These are phyloP conservation scores for Adoxophyes honmai DNA, from an alignment of 1,140 invertebrate genomes.

Conservation along the genomic window DNA sequence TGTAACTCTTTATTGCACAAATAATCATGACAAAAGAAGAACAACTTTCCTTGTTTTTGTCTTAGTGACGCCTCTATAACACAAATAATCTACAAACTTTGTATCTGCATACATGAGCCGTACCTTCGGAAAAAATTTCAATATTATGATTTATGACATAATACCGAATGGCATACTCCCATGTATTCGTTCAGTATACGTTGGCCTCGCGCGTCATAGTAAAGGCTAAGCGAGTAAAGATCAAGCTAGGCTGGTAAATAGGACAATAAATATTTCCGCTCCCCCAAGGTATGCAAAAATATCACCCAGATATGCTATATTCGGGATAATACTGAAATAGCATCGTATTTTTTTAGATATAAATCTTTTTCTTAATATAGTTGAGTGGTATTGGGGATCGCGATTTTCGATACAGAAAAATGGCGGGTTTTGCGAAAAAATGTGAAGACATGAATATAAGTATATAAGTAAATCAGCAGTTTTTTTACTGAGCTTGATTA, in stretches of 20 bases:
- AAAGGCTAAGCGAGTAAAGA: background rate
- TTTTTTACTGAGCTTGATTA: no score
- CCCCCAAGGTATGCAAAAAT: slow-evolving; percentile 55
- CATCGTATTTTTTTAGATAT: slow-evolving; percentile 41
- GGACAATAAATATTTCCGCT: slow-evolving; percentile 35
- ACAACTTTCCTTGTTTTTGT: no score
- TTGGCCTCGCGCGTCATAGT: background rate
- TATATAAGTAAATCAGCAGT: no score
- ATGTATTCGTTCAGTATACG: slow-evolving; percentile 17
- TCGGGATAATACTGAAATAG: slow-evolving; percentile 35
- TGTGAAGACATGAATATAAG: no score
- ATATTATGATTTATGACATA: slow-evolving; percentile 56
- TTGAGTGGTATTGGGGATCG: slow-evolving; percentile 34
- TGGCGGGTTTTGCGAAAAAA: no score
- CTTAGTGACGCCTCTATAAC: slow-evolving; percentile 4
- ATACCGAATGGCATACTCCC: slow-evolving; percentile 29
- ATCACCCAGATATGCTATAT: slow-evolving; percentile 34
- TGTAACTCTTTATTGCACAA: no score
- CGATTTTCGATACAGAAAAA: slow-evolving; percentile 24
- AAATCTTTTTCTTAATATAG: slow-evolving; percentile 58
- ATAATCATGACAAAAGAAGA: no score
- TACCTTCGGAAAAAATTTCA: slow-evolving; percentile 41
- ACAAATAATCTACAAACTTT: slow-evolving; percentile 36
- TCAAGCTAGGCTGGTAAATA: slow-evolving; percentile 23
- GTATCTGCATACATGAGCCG: slow-evolving; percentile 22